These are phyloP conservation scores for Glyphotaelius pellucidus DNA, from an alignment of 2,888 invertebrate genomes.

Conservation along the genomic window DNA sequence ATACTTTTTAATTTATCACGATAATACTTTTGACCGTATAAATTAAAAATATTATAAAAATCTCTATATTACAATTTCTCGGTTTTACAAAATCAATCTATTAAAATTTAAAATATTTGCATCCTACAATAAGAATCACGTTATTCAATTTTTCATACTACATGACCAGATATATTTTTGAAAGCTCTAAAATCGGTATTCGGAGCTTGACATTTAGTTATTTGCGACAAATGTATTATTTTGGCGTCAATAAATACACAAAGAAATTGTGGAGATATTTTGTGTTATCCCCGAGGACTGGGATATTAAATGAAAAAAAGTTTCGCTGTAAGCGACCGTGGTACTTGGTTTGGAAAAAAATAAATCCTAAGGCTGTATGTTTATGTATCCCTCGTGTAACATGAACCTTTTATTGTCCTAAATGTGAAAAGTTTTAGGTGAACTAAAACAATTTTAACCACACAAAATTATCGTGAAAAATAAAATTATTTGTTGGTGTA, in stretches of 20 bases:
- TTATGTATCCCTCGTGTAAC: neutral
- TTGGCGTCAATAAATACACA: neutral
- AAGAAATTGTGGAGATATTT: neutral
- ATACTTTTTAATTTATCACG: no score
- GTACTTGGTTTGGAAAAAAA: neutral
- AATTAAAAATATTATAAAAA: no score
- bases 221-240: neutral
- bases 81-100: no score
- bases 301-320: neutral
- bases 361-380: neutral
- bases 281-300: neutral
- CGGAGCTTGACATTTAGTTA: neutral
- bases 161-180: neutral
- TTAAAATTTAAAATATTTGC: no score
- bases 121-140: no score
- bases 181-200: neutral
- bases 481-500: neutral
- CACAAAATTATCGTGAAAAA: neutral
- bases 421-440: neutral
- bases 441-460: neutral
- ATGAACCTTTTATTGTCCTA: neutral
- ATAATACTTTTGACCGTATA: no score
- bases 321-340: neutral
- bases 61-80: no score
- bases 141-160: no score